Conservation (phyloP, 2,113 vertebrate species). For the Alces alces region DNA sequence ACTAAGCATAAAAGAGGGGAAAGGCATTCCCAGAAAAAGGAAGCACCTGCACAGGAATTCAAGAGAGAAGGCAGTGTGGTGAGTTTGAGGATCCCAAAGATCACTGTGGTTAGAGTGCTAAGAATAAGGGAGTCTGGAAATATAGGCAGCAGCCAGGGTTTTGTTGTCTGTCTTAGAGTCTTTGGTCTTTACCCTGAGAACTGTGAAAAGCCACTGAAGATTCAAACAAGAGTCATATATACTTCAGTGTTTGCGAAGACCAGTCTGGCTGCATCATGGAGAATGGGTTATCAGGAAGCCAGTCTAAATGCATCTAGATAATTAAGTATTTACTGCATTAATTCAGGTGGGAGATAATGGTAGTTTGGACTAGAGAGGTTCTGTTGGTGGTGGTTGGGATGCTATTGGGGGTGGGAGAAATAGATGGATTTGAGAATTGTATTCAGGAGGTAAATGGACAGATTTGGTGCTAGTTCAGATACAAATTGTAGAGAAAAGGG, state of each 20-base stretch:
- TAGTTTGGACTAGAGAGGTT: not conserved
- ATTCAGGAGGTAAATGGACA: not conserved
- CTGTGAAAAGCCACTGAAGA: not conserved
- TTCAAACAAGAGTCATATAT: not conserved
- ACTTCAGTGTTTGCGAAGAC: not conserved
- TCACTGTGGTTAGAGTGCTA: not conserved
- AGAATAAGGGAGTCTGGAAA: not conserved
- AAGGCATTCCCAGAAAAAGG: not conserved
- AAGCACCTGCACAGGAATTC: not conserved
- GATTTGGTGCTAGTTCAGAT: not conserved
- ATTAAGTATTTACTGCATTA: constrained; percentile 36
- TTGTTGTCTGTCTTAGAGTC: not conserved
- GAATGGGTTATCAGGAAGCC: not conserved
- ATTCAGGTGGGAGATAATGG: not conserved
- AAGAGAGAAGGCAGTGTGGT: not conserved
- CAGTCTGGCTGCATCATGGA: not conserved
- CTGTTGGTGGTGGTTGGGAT: not conserved
- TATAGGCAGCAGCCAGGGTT: not conserved
- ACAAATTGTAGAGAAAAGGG: not conserved
- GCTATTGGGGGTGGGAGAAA: not conserved
- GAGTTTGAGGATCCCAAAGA: not conserved
- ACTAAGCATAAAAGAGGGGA: not conserved
- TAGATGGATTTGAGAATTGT: not conserved
- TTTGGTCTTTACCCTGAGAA: not conserved
- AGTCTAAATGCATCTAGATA: not conserved